Evolutionary conservation across 2,888 invertebrate species (phyloP).

Genomic region (Drosophila lutescens): DNA sequence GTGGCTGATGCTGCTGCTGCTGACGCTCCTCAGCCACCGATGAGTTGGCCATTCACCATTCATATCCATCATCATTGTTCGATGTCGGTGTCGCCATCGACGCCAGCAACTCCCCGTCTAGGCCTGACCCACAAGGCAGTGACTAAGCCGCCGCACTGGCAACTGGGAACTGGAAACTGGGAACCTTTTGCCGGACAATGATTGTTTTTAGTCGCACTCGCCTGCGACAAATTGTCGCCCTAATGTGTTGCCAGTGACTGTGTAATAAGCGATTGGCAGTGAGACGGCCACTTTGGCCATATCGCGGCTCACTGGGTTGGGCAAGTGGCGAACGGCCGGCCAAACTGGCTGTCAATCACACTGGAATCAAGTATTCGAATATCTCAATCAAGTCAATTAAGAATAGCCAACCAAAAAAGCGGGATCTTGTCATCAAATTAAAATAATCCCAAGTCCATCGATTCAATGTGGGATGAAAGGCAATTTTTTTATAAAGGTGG

Average conservation of each 20-base stretch:
- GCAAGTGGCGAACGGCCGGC: conserved; percentile 7
- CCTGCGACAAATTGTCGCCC: conserved; percentile 50
- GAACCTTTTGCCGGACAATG: conserved; percentile 49
- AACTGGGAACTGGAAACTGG: conserved; percentile 18
- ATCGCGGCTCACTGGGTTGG: conserved; percentile 20
- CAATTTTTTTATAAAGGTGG: no score
- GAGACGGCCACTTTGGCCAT: conserved; percentile 30
- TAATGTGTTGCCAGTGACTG: conserved; percentile 50
- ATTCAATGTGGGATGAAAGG: not conserved
- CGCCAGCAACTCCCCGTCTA: conserved; percentile 29
- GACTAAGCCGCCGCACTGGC: conserved; percentile 49
- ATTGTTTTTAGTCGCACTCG: conserved; percentile 33
- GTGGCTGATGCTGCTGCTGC: not conserved
- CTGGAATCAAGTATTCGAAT: conserved; percentile 2
- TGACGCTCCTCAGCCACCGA: conserved; percentile 21
- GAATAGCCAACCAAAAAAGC: not conserved
- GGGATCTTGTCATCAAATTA: not conserved
- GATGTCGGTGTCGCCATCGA: conserved; percentile 56
- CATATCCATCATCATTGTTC: conserved; percentile 65
- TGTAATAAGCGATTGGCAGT: conserved; percentile 43
- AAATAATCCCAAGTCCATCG: not conserved
- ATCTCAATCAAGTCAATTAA: conserved; percentile 13
- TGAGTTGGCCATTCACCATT: conserved; percentile 61
- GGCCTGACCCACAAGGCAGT: conserved; percentile 52
- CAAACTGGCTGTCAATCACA: conserved; percentile 13